These are phyloP conservation scores for Ostrea denselamellosa DNA, from an alignment of 1,140 invertebrate genomes.

Conservation along the genomic window DNA sequence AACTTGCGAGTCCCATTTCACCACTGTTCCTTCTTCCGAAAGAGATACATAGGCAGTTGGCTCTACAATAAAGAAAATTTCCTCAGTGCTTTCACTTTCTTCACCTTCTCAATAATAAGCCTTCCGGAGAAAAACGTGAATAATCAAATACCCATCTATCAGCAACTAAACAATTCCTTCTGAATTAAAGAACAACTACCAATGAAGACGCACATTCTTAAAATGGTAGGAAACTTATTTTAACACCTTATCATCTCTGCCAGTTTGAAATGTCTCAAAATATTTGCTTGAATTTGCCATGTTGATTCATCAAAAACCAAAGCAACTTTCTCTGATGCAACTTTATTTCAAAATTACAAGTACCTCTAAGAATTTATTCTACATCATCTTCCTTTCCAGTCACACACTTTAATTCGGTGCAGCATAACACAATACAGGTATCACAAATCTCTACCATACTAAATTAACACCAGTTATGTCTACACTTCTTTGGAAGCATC, in stretches of 20 bases:
- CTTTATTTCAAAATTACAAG: background rate
- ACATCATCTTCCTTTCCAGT: background rate
- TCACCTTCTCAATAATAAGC: background rate
- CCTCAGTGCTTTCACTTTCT: conserved; percentile 17
- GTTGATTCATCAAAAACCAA: no score
- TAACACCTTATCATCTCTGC: no score
- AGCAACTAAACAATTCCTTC: background rate
- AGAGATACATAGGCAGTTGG: background rate
- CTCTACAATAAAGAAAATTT: conserved; percentile 26
- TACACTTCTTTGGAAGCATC: background rate
- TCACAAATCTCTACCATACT: background rate
- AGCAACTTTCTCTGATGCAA: no score
- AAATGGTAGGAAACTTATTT: no score
- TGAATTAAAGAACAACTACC: no score
- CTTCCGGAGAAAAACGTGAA: background rate
- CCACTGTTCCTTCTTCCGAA: background rate
- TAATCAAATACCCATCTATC: background rate
- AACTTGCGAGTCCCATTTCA: background rate
- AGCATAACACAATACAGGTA: background rate
- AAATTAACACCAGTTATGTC: background rate
- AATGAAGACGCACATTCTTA: no score
- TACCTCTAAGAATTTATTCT: background rate
- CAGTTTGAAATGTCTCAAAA: no score
- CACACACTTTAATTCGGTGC: background rate
- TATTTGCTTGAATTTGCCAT: no score